These are phyloP conservation scores for Trilocha varians DNA, from an alignment of 2,888 invertebrate species.

Conservation along the genomic window DNA sequence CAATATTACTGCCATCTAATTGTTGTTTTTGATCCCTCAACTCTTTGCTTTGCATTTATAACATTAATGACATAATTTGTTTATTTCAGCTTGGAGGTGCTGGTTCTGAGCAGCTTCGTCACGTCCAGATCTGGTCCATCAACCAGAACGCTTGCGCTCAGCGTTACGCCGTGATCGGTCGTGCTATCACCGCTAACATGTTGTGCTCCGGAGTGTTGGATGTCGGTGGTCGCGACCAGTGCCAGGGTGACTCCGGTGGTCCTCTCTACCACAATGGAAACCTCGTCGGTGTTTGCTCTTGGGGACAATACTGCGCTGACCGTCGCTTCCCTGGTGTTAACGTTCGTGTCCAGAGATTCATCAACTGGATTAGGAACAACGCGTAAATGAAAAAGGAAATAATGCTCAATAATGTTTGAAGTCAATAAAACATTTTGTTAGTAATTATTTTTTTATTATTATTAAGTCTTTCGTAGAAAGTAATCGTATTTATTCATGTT, in stretches of 20 bases:
- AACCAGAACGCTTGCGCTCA: slow-evolving; percentile 25
- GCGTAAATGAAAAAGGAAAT: slow-evolving; percentile 22
- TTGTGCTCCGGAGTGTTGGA: slow-evolving; percentile 24
- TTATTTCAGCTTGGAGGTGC: slow-evolving; percentile 11
- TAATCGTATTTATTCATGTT: no score
- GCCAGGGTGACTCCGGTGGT: slow-evolving; percentile 44
- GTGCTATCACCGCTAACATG: slow-evolving; percentile 24
- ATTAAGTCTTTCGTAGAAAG: no score
- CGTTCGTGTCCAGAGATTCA: slow-evolving; percentile 29
- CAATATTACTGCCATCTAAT: neutral
- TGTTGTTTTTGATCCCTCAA: neutral
- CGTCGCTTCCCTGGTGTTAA: slow-evolving; percentile 36
- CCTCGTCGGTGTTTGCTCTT: slow-evolving; percentile 39
- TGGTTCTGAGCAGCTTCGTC: slow-evolving; percentile 25
- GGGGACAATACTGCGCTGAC: slow-evolving; percentile 26
- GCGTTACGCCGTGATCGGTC: slow-evolving; percentile 17
- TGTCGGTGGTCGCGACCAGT: slow-evolving; percentile 48
- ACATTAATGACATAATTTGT: no score
- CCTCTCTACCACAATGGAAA: slow-evolving; percentile 35
- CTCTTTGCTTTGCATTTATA: no score
- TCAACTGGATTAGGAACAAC: slow-evolving; percentile 32
- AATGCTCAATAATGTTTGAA: no score
- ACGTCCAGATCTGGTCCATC: slow-evolving; percentile 29
- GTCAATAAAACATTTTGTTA: no score
- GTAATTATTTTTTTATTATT: no score